Evolutionary conservation across 2,888 invertebrate species (phyloP).

Genomic region (Gortyna flavago): DNA sequence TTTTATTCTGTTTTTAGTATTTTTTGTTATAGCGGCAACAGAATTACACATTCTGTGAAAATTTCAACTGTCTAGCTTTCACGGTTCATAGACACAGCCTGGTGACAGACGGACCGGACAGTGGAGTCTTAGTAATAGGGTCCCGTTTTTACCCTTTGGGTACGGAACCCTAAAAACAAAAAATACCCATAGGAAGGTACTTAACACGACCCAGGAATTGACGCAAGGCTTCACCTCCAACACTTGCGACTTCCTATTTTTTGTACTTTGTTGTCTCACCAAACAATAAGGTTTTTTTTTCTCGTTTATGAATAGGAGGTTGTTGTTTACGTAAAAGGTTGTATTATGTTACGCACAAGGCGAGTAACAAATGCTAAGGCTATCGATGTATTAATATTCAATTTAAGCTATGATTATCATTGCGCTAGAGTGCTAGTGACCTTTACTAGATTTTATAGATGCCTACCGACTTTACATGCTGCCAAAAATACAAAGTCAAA

Average conservation of each 20-base stretch:
- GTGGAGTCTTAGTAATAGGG: too few species aligned
- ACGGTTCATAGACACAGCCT: too few species aligned
- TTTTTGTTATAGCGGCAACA: too few species aligned
- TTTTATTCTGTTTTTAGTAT: too few species aligned
- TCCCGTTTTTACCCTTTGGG: too few species aligned
- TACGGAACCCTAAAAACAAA: too few species aligned
- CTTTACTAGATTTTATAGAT: constrained; percentile 11
- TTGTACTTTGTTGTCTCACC: neutral
- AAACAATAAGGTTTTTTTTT: constrained; percentile 34
- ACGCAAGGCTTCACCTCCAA: constrained; percentile 16
- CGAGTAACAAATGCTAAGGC: constrained; percentile 39
- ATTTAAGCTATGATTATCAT: constrained; percentile 24
- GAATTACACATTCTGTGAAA: too few species aligned
- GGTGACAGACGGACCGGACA: too few species aligned
- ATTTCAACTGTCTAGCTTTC: too few species aligned
- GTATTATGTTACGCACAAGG: constrained; percentile 38
- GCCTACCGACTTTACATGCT: neutral
- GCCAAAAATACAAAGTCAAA: neutral
- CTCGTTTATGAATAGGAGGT: constrained; percentile 22
- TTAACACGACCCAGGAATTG: constrained; percentile 17
- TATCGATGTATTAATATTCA: constrained; percentile 47
- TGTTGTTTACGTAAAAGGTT: constrained; percentile 36
- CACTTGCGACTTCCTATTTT: constrained; percentile 15
- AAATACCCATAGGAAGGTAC: neutral
- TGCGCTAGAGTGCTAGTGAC: constrained; percentile 10